phyloP scores from a whole-genome alignment of 2,797 vertebrate species.

The Gadopsis bispinosus region DNA sequence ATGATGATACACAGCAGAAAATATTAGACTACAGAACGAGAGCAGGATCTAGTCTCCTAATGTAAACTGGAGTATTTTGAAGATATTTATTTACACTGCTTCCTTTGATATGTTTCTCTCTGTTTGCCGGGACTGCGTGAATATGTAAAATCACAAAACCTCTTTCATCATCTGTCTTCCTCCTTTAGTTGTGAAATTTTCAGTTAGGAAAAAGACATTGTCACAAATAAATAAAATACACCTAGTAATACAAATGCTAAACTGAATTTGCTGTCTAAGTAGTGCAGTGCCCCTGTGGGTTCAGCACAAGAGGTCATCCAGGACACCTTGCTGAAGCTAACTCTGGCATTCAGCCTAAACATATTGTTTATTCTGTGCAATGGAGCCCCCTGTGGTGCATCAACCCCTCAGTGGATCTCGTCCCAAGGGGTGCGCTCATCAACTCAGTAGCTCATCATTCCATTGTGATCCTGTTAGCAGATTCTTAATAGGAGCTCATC shows the following conservation, averaged over 20 bases:
- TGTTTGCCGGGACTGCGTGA: background rate
- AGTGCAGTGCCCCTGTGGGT: conserved; percentile 12
- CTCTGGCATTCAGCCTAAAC: conserved; percentile 66
- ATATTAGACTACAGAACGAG: background rate
- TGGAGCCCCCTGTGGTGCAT: conserved; percentile 70
- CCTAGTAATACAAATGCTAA: background rate
- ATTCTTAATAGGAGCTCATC: conserved; percentile 57
- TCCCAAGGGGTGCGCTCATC: conserved; percentile 67
- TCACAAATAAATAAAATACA: background rate
- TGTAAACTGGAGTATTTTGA: background rate
- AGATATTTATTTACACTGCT: background rate
- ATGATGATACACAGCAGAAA: background rate
- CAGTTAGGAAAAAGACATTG: background rate
- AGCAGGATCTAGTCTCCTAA: background rate
- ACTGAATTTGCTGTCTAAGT: background rate
- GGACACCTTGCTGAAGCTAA: conserved; percentile 48
- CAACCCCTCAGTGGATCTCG: conserved; percentile 71
- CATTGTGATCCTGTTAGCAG: conserved; percentile 37
- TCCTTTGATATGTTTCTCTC: background rate
- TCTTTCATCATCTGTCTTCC: background rate
- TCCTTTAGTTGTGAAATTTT: conserved; percentile 2
- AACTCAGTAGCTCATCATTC: conserved; percentile 63
- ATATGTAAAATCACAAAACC: background rate
- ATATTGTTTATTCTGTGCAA: conserved; percentile 65
- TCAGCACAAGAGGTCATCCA: conserved; percentile 59